Conservation (phyloP, 2,797 vertebrate species). For the Scleropages formosus region DNA sequence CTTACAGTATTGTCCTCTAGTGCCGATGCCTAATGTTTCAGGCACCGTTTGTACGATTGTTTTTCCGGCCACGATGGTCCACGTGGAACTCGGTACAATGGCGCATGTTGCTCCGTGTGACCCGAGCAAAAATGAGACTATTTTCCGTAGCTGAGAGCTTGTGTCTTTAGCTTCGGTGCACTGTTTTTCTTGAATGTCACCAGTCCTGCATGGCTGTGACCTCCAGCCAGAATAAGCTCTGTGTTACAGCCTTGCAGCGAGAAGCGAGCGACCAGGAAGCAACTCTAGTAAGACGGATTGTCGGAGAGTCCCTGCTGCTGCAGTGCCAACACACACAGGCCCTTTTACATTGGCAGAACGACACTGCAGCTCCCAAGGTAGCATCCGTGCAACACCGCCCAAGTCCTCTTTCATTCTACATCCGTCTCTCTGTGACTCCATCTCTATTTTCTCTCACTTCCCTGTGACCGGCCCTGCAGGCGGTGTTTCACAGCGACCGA, state of each 20-base stretch:
- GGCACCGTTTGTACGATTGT: too few relatives aligned
- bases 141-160: too few relatives aligned
- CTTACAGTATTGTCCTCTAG: too few relatives aligned
- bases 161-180: too few relatives aligned
- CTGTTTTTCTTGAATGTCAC: too few relatives aligned
- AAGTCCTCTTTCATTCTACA: neutral
- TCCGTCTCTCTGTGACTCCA: neutral
- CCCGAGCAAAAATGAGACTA: too few relatives aligned
- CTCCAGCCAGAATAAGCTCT: neutral
- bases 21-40: too few relatives aligned
- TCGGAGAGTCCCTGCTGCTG: slow-evolving; percentile 60
- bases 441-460: neutral
- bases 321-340: slow-evolving; percentile 17
- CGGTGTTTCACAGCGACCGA: slow-evolving; percentile 31
- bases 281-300: slow-evolving; percentile 49
- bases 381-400: neutral
- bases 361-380: neutral
- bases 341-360: slow-evolving; percentile 30
- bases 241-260: slow-evolving; percentile 49
- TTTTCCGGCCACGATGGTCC: too few relatives aligned
- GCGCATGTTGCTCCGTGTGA: too few relatives aligned
- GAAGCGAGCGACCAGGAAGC: neutral
- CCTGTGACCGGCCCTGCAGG: slow-evolving; percentile 33
- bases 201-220: too few relatives aligned
- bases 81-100: too few relatives aligned